Base-by-base conservation (phyloP, 2,888 invertebrate species). In the Nebria brevicollis region DNA sequence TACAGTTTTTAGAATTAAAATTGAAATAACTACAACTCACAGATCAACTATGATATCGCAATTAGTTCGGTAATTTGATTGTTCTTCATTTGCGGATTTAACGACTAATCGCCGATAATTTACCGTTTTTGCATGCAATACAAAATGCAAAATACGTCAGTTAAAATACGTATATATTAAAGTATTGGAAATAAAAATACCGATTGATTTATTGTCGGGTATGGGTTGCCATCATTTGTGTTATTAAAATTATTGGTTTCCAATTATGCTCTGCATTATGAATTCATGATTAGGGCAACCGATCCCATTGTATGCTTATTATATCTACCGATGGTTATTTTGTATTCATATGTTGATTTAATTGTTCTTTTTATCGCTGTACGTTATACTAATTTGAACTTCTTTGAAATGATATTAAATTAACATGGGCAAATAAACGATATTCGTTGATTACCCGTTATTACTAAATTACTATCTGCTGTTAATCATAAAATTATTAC, bases 171-270 rank as follows among this genome's bases (percentile, higher is more conserved):
- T 54, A 54, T 13, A 13, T 54, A 54, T 54, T 54, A 54, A 54
- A 54, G 54, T 54, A 54, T 54, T 54, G 54, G 54, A 54, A 54
- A 54, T 54, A 54, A 54, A 54, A 54, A 54, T 54, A 54, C 8
- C 54, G 54, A 54, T 54, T 54, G 54, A 54, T 54, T 54, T 54
- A 54, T 54, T 54, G 54, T 54, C 8, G 4, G 54, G 8, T 54
- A 54, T 54, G 2, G 54, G 54, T 13, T 54, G 54, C 54, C 54
- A 54, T 54, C 54, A 54, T 54, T 54, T 54, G 54, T 54, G 54
- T 54, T 54, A 54, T 54, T 54, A 54, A 54, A 54, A 54, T 54
- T 54, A 54, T 54, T 54, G 54, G 54, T 54, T 54, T 54, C 54
- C 54, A 54, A 54, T 54, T 54, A 54, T 54, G 54, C 54, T 54